These are phyloP conservation scores for Haplotaxodon microlepis DNA, from an alignment of 2,113 vertebrate genomes.

Conservation along the genomic window DNA sequence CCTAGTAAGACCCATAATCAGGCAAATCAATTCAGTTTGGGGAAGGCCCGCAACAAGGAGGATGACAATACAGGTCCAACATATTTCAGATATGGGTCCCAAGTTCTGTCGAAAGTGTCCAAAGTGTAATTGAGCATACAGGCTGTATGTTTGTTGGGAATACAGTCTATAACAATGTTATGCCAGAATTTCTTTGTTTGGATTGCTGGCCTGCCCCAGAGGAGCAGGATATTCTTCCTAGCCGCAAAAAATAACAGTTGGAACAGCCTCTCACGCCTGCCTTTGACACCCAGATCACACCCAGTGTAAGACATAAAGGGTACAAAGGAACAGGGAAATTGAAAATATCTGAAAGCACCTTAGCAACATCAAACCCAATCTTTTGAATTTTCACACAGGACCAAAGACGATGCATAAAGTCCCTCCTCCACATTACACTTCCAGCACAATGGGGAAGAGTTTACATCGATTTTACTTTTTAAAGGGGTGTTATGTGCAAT, in stretches of 20 bases:
- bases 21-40: background rate
- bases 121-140: fast-evolving
- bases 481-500: background rate
- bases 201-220: background rate
- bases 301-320: background rate
- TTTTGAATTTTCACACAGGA: background rate
- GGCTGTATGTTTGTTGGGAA: background rate
- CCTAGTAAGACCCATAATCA: background rate
- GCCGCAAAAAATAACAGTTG: fast-evolving
- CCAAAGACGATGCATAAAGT: background rate
- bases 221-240: background rate
- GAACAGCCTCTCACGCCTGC: fast-evolving
- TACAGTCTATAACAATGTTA: fast-evolving
- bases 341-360: background rate
- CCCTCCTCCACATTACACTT: background rate
- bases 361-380: background rate
- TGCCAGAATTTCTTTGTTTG: background rate
- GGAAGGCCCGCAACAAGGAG: background rate
- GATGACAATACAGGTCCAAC: background rate
- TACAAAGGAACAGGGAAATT: background rate
- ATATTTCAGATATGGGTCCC: background rate
- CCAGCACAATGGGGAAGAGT: background rate
- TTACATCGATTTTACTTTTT: background rate
- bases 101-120: background rate
- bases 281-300: background rate